Evolutionary conservation across 2,888 invertebrate genomes (phyloP).

Genomic region (Pyrrhia umbra): DNA sequence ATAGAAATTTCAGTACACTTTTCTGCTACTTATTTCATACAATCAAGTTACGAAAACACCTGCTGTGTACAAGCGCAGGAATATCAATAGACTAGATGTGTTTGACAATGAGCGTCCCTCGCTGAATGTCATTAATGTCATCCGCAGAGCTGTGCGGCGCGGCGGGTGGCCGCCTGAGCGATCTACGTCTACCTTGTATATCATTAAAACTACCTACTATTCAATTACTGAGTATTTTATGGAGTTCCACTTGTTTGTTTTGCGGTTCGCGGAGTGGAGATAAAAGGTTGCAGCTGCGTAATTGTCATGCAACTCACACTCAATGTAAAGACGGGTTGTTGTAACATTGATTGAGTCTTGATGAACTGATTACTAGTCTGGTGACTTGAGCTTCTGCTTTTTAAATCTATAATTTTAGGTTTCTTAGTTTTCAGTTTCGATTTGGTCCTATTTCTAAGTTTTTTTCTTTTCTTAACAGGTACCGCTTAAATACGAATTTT

Average conservation of each 20-base stretch:
- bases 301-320: slow-evolving; percentile 36
- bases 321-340: slow-evolving; percentile 13
- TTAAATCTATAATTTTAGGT: not conserved
- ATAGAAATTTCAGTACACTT: not conserved
- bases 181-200: slow-evolving; percentile 46
- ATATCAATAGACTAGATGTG: slow-evolving; percentile 54
- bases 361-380: slow-evolving; percentile 15
- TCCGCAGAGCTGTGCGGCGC: slow-evolving; percentile 69
- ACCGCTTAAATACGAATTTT: not conserved
- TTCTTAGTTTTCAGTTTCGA: too few relatives aligned
- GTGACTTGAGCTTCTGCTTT: not conserved
- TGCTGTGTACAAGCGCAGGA: slow-evolving; percentile 29
- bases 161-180: slow-evolving; percentile 55
- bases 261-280: slow-evolving; percentile 32
- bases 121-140: slow-evolving; percentile 78
- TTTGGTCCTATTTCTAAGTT: too few relatives aligned
- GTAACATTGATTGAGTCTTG: slow-evolving; percentile 23
- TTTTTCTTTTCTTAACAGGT: too few relatives aligned
- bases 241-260: slow-evolving; percentile 42
- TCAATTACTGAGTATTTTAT: slow-evolving; percentile 48
- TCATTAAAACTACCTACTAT: slow-evolving; percentile 47
- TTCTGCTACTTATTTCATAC: slow-evolving; percentile 14
- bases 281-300: slow-evolving; percentile 47
- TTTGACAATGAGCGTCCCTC: slow-evolving; percentile 69
- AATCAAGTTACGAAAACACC: slow-evolving; percentile 34